Evolutionary conservation across 2,797 vertebrate genomes (phyloP).

Genomic region (Danio jaintianensis): DNA sequence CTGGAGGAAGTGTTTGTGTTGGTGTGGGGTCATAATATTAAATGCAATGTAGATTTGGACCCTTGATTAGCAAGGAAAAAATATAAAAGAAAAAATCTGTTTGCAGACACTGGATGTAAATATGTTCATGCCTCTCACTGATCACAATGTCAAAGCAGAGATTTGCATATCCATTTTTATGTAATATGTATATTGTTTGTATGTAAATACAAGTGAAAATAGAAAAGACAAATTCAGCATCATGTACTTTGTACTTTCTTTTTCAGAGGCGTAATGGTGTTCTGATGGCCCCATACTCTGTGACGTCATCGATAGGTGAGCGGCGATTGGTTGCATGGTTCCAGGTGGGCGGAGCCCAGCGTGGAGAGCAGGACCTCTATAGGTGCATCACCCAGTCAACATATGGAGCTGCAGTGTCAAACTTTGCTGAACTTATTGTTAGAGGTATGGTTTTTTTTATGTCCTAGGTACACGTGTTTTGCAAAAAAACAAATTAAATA

Average conservation of each 20-base stretch:
- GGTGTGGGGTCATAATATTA: neutral
- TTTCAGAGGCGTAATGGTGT: conserved; percentile 84
- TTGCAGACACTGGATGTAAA: neutral
- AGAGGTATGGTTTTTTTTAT: conserved; percentile 82
- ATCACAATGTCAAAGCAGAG: neutral
- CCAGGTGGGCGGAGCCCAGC: conserved; percentile 82
- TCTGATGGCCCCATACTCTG: conserved; percentile 63
- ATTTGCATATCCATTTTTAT: neutral
- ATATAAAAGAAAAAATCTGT: neutral
- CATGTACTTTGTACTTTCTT: neutral
- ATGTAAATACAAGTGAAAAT: neutral
- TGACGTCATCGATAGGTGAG: conserved; percentile 80
- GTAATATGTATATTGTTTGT: neutral
- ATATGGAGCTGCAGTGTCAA: conserved; percentile 89
- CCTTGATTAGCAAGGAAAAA: neutral
- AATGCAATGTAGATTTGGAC: neutral
- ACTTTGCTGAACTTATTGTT: conserved; percentile 95
- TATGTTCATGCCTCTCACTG: neutral
- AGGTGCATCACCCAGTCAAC: conserved; percentile 90
- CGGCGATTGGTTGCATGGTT: conserved; percentile 90
- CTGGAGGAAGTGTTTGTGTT: neutral
- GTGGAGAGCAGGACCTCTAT: conserved; percentile 88
- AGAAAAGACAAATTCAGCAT: neutral
- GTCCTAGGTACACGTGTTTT: neutral
- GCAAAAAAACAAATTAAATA: no score